These are phyloP conservation scores for Lumbricus terrestris DNA, from an alignment of 2,888 invertebrate species.

Conservation along the genomic window DNA sequence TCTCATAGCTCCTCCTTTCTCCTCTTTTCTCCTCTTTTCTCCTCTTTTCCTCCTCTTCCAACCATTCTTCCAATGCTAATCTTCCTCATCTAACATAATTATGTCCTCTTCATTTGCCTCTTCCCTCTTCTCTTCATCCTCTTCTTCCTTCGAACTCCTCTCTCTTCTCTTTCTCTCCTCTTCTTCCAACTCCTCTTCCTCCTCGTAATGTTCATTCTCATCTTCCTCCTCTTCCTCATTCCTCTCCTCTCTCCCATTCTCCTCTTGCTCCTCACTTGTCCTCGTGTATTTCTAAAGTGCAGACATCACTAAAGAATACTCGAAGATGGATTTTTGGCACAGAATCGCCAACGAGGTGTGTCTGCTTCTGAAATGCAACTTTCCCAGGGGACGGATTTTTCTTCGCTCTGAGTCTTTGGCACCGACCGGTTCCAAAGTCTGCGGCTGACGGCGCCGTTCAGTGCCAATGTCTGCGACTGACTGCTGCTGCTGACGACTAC, in stretches of 20 bases:
- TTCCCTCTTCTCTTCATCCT: neutral
- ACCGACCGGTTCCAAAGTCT: neutral
- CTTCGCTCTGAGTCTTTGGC: neutral
- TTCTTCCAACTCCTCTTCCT: neutral
- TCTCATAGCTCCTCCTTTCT: no score
- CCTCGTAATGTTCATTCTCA: no score
- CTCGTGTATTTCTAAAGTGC: neutral
- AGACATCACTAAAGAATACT: neutral
- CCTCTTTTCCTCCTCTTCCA: neutral
- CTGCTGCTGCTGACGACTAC: neutral
- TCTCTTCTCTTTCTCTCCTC: neutral
- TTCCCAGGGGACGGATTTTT: neutral
- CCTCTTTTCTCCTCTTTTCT: neutral
- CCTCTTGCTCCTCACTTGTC: neutral
- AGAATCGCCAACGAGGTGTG: neutral
- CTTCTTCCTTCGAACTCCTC: neutral
- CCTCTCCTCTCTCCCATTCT: neutral
- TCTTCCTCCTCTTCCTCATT: no score
- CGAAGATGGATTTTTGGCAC: neutral
- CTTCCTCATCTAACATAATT: neutral
- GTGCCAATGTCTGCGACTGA: neutral
- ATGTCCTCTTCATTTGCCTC: neutral
- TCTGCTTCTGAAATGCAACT: neutral
- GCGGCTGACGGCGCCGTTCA: neutral
- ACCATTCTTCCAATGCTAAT: neutral